Base-by-base conservation (phyloP, 2,113 vertebrate species). In the Pandion haliaetus region DNA sequence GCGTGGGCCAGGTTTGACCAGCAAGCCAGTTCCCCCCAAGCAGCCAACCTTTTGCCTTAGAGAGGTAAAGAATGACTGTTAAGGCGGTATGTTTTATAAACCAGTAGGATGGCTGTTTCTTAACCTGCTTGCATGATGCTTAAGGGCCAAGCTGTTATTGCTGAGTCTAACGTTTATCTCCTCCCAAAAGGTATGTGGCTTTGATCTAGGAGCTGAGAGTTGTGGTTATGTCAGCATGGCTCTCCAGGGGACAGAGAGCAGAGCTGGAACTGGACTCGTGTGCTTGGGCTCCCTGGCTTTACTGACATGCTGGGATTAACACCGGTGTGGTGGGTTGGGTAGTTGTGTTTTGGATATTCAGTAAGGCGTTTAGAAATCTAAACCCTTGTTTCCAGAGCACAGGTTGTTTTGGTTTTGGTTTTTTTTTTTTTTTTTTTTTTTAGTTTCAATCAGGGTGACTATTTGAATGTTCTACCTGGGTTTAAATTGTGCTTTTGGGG, bases 291-390 rank as follows among this genome's bases (percentile, higher is more conserved):
- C 6, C 47, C 67, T 55, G 58, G 40, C 26, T 15, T 42, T 40
- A 70, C 26, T 52, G 50, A 1, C 34, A 29, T 44, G 38, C 50
- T 28, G 69, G 62, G 72, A 57, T 84, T 70, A 84, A 25, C 65
- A 5, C 49, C 5, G 2, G 0, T 2, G 36, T 24, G 5, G 45
- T n/a, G 77, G 32, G 14, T 34, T 73, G 58, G 0, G 16, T 31
- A 58, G 28, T 8, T 69, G 61, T 17, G 40, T 5, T 65, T 31
- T 15, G 21, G 34, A 4, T 81, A 19, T 65, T 70, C 67, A 34
- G 80, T 31, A 57, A 52, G 71, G 38, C 26, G 14, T 76, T 61
- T 71, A 54, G 82, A 92, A 82, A 69, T 36, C 31, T 38, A 61
- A 90, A 7, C n/a, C 34, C 40, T 52, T 63, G 32, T 80, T 95